These are phyloP conservation scores for Metellina segmentata DNA, from an alignment of 2,888 invertebrate species.

Conservation along the genomic window DNA sequence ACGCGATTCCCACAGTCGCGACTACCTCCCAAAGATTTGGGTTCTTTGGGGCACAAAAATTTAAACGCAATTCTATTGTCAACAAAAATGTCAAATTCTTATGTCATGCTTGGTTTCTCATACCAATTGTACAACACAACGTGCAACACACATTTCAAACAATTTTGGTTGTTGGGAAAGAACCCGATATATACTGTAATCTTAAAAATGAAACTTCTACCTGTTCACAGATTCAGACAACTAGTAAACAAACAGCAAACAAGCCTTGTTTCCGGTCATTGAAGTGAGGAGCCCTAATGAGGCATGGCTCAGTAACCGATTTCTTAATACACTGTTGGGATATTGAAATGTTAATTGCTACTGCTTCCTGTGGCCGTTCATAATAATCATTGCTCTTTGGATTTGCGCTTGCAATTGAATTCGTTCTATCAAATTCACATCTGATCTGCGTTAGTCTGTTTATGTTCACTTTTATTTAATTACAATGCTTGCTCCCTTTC, in stretches of 20 bases:
- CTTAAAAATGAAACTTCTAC: background rate
- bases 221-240: background rate
- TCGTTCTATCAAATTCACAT: background rate
- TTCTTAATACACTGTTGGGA: background rate
- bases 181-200: background rate
- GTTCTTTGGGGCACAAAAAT: too few relatives aligned
- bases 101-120: too few relatives aligned
- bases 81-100: too few relatives aligned
- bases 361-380: background rate
- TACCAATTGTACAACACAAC: too few relatives aligned
- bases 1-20: too few relatives aligned
- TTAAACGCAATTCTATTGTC: too few relatives aligned
- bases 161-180: too few relatives aligned
- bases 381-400: too few relatives aligned
- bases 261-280: background rate
- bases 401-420: background rate
- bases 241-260: background rate
- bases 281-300: background rate
- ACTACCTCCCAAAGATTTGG: too few relatives aligned
- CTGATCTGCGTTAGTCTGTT: background rate
- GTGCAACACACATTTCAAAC: too few relatives aligned
- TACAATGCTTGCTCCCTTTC: background rate
- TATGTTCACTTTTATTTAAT: background rate
- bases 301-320: background rate
- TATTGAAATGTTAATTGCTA: background rate